Evolutionary conservation across 2,113 vertebrate species (phyloP).

Genomic region (Thunnus thynnus): DNA sequence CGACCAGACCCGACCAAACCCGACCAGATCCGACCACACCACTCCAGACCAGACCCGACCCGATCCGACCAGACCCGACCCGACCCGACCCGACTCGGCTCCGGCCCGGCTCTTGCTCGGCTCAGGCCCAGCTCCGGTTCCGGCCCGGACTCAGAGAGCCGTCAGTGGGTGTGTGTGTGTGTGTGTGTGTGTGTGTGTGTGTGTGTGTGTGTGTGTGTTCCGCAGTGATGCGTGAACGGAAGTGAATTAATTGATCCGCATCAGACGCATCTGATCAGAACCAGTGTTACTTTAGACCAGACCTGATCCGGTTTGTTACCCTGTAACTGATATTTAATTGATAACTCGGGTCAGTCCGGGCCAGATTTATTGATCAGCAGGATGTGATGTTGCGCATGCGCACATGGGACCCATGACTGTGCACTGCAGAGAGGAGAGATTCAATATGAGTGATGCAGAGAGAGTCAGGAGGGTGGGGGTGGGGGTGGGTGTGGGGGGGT

Average conservation of each 20-base stretch:
- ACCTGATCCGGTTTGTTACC: not conserved
- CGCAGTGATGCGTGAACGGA: constrained; percentile 25
- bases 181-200: constrained; percentile 20
- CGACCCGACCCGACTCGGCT: too few species aligned
- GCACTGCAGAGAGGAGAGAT: constrained; percentile 73
- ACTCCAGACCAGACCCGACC: too few species aligned
- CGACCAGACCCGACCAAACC: not conserved
- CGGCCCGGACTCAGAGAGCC: constrained; percentile 12
- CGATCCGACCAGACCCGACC: too few species aligned
- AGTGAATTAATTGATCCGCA: not conserved
- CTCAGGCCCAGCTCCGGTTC: constrained; percentile 31
- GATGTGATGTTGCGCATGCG: constrained; percentile 72
- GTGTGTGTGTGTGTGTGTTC: constrained; percentile 22
- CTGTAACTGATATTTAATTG: constrained; percentile 14
- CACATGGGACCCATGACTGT: constrained; percentile 75
- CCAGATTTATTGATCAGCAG: constrained; percentile 71
- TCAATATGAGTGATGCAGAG: constrained; percentile 54
- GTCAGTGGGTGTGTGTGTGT: constrained; percentile 3
- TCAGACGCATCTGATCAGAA: not conserved
- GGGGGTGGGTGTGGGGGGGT: not conserved
- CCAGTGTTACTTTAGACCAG: not conserved
- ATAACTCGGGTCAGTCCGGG: constrained; percentile 60
- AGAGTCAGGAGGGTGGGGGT: not conserved
- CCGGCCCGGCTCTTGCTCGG: too few species aligned
- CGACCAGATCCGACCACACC: too few species aligned